Conservation (phyloP, 2,113 vertebrate species). For the Cranoglanis bouderius region DNA sequence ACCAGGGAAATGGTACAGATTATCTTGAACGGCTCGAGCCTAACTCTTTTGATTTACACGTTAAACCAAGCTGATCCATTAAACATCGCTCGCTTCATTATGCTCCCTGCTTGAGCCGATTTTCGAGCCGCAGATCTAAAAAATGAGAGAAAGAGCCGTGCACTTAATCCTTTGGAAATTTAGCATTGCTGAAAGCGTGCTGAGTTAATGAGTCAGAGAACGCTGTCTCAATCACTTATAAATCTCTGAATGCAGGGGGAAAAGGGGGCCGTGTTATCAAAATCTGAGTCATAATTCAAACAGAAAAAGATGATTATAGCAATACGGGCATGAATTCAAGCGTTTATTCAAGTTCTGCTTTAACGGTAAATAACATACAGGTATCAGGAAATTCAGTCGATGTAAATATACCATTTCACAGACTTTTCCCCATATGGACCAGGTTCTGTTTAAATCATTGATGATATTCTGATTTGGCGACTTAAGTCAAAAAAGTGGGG, state of each 20-base stretch:
- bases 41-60: slow-evolving; percentile 51
- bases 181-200: slow-evolving; percentile 81
- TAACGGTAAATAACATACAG: not conserved
- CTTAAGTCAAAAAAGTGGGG: not conserved
- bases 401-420: not conserved
- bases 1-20: not conserved
- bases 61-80: slow-evolving; percentile 49
- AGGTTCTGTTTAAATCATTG: not conserved
- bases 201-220: slow-evolving; percentile 90
- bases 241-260: slow-evolving; percentile 73
- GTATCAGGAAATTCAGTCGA: not conserved
- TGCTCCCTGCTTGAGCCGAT: slow-evolving; percentile 30
- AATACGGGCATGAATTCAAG: not conserved
- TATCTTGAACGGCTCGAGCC: slow-evolving; percentile 56
- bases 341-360: not conserved
- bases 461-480: not conserved
- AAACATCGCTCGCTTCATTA: slow-evolving; percentile 48
- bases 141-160: slow-evolving; percentile 82
- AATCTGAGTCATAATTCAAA: slow-evolving; percentile 23
- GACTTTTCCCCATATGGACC: not conserved
- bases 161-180: slow-evolving; percentile 87
- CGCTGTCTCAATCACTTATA: slow-evolving; percentile 85
- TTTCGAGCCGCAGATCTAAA: slow-evolving; percentile 58
- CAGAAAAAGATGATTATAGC: slow-evolving; percentile 7
- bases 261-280: slow-evolving; percentile 14